Evolutionary conservation across 1,140 invertebrate genomes (phyloP), one percentile per base, ranked within the genome.

Genomic region (Mya arenaria): DNA sequence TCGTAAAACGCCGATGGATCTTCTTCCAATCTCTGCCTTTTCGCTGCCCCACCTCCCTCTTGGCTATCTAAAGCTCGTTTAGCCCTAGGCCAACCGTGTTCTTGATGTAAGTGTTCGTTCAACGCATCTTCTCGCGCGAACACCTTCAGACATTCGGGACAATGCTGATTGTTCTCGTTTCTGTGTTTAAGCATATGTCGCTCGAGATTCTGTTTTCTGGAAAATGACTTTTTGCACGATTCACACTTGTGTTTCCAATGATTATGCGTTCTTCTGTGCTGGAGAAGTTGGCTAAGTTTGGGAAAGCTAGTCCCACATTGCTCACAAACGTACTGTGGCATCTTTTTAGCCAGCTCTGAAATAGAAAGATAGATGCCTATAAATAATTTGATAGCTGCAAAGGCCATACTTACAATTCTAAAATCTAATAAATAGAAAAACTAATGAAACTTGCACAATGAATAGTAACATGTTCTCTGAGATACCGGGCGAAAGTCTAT

Each of bases 111-210:
- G 55, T 55, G 68, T 52, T 71, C 68, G 32, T 71, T 32, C 36
- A 52, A 30, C 4, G 39, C 44, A 15, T 71, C 68, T 23, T 23
- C 4, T 15, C 44, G 8, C 1, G 23, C 32, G 44, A 71, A 71
- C 5, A 30, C 44, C 5, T 32, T 8, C 17, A 48, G 19, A n/a
- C 68, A 71, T 41, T 52, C 68, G 10, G 39, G 68, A 55, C 68
- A 71, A n/a, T 71, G 68, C 8, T 52, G 41, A 71, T n/a, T 71
- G 28, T 71, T 71, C 25, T 52, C 68, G 32, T n/a, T 32, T 4
- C 32, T 71, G 44, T 71, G 68, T 71, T 71, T 71, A 17, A 52
- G 25, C 28, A 48, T 3, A 55, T 52, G 68, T 6, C 41, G 4
- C 8, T 71, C 44, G 23, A 52, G n/a, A 30, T 52, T 71, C 2